phyloP scores from a whole-genome alignment of 2,113 vertebrate species.

The Irena cyanogastra region DNA sequence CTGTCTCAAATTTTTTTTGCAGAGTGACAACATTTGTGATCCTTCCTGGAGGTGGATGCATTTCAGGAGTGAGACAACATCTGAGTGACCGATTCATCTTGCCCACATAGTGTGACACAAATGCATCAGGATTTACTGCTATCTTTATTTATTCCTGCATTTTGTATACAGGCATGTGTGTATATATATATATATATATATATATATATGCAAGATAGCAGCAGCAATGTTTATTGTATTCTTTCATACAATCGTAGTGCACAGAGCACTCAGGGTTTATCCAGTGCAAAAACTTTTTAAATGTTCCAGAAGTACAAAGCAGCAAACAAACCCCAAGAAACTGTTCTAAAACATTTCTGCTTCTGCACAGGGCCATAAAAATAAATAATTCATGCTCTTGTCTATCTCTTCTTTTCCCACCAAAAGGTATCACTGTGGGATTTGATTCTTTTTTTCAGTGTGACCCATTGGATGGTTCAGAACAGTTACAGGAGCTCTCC shows the following conservation, averaged over 20 bases:
- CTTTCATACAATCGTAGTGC: not conserved
- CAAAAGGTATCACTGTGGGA: not conserved
- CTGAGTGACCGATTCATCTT: not conserved
- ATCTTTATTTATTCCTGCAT: not conserved
- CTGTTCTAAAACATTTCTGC: not conserved
- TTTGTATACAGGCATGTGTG: not conserved
- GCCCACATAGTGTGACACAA: not conserved
- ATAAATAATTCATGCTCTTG: not conserved
- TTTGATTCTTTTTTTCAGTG: not conserved
- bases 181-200: too few relatives aligned
- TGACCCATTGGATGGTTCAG: not conserved
- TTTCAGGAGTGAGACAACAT: not conserved
- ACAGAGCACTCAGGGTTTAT: not conserved
- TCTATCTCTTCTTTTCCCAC: not conserved
- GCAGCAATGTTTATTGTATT: not conserved
- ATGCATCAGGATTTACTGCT: not conserved
- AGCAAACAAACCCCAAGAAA: not conserved
- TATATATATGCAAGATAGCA: not conserved
- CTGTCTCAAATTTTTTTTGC: not conserved
- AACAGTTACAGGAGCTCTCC: not conserved
- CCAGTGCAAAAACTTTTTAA: not conserved
- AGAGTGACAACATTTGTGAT: not conserved
- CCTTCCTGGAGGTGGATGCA: not conserved
- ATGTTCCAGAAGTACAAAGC: not conserved
- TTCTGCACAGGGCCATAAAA: not conserved